Percentiles rank a stretch among this genome's conserved stretches.
phyloP scores from a whole-genome alignment of 1,140 invertebrate genomes.

The Drosophila triauraria region DNA sequence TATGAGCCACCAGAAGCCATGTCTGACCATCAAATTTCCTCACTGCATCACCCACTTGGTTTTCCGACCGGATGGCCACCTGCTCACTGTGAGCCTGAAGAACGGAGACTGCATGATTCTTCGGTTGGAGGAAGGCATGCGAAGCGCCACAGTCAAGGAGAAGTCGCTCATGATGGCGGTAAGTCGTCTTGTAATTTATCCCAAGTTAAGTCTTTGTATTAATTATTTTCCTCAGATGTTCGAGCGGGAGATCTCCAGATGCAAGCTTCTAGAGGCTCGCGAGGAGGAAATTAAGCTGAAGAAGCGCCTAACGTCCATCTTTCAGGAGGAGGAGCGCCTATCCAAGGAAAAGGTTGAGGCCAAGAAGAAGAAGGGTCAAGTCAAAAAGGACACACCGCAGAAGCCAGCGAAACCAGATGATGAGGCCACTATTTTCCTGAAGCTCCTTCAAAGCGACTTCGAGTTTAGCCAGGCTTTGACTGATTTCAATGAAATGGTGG shows the following conservation, averaged over 20 bases:
- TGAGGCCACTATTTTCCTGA: conserved; percentile 21
- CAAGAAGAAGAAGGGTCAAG: conserved; percentile 20
- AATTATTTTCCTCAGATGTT: conserved; percentile 87
- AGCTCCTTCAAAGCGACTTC: conserved; percentile 10
- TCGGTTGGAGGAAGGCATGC: conserved; percentile 92
- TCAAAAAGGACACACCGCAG: conserved; percentile 1
- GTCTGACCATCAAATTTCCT: conserved; percentile 86
- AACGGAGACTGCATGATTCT: conserved; percentile 91
- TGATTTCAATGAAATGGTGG: conserved; percentile 27
- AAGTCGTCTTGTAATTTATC: conserved; percentile 67
- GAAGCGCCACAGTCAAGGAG: conserved; percentile 90
- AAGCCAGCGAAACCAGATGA: background rate
- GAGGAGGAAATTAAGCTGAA: conserved; percentile 90
- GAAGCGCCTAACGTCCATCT: conserved; percentile 49
- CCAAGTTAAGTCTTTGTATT: background rate
- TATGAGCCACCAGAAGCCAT: conserved; percentile 92
- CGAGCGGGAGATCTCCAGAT: conserved; percentile 93
- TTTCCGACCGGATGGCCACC: conserved; percentile 87
- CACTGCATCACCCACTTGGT: conserved; percentile 86
- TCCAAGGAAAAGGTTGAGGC: conserved; percentile 3
- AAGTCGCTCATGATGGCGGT: conserved; percentile 89
- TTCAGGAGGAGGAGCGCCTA: conserved; percentile 40
- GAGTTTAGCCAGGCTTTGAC: conserved; percentile 27
- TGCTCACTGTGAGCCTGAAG: conserved; percentile 91
- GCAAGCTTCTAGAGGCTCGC: conserved; percentile 95